Conservation (phyloP, 1,140 invertebrate genomes). For the Gryllus bimaculatus region DNA sequence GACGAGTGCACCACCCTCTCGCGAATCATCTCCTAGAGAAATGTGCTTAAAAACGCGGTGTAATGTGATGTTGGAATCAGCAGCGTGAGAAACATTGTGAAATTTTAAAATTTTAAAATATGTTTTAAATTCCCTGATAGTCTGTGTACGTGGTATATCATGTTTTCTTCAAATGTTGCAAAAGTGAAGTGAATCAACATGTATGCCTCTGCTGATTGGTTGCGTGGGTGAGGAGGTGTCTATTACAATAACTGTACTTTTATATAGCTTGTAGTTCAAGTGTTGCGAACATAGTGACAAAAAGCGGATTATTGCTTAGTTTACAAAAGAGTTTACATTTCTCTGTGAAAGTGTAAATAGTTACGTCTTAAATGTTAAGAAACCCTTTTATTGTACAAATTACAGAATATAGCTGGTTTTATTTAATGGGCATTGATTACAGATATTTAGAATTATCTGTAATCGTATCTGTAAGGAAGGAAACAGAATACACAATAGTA, state of each 20-base stretch:
- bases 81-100: no score
- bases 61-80: no score
- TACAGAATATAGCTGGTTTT: slow-evolving; percentile 11
- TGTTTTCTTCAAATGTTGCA: no score
- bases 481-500: slow-evolving; percentile 9
- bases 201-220: no score
- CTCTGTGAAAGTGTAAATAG: not conserved
- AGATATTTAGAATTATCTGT: not conserved
- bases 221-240: not conserved
- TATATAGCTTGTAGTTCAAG: not conserved
- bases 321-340: not conserved
- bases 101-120: no score
- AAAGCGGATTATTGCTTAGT: not conserved
- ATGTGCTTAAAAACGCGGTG: no score
- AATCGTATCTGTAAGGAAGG: slow-evolving; percentile 3
- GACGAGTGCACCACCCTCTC: no score
- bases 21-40: no score
- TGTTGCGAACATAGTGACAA: not conserved
- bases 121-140: no score
- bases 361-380: not conserved
- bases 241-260: not conserved
- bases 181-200: no score
- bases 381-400: slow-evolving; percentile 8
- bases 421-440: slow-evolving; percentile 10
- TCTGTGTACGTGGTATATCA: no score